Evolutionary conservation across 2,888 invertebrate genomes (phyloP).

Genomic region (Parnassius orleans): DNA sequence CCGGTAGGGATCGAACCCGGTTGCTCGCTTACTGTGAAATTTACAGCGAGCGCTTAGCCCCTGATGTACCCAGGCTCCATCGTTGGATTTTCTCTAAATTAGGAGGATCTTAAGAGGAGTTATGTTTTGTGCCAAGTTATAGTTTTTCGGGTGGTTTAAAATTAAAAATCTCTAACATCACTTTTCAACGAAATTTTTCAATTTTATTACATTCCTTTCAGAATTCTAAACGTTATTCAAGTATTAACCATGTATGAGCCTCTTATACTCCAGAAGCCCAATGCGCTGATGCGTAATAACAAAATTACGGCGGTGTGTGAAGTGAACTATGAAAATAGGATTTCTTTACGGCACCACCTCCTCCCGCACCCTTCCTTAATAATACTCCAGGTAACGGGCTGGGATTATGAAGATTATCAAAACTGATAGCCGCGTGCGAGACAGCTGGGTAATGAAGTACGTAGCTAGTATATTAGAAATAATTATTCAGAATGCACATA

Average conservation of each 20-base stretch:
- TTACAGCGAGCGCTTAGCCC: too few relatives aligned
- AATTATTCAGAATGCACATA: slow-evolving; percentile 4
- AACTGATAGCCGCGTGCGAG: slow-evolving; percentile 52
- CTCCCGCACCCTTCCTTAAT: slow-evolving; percentile 32
- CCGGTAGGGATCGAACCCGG: too few relatives aligned
- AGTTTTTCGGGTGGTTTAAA: too few relatives aligned
- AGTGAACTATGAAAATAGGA: slow-evolving; percentile 81
- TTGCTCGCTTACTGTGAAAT: too few relatives aligned
- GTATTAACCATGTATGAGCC: slow-evolving; percentile 48
- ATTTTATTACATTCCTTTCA: too few relatives aligned
- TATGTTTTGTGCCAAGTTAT: too few relatives aligned
- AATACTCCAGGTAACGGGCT: slow-evolving; percentile 54
- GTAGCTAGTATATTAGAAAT: slow-evolving; percentile 9
- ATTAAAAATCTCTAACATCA: too few relatives aligned
- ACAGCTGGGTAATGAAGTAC: slow-evolving; percentile 30
- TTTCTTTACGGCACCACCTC: slow-evolving; percentile 61
- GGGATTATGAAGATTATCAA: slow-evolving; percentile 72
- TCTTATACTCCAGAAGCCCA: slow-evolving; percentile 62
- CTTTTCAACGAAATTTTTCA: too few relatives aligned
- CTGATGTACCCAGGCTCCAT: too few relatives aligned
- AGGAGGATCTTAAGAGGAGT: too few relatives aligned
- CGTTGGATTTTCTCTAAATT: too few relatives aligned
- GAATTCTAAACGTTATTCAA: slow-evolving; percentile 31
- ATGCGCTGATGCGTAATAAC: slow-evolving; percentile 71
- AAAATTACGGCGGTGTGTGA: slow-evolving; percentile 71